Percentiles rank a stretch among this genome's conserved stretches.
Evolutionary conservation across 64 coral and sea anemone genomes (phyloP).

Genomic region (Platygyra sinensis): DNA sequence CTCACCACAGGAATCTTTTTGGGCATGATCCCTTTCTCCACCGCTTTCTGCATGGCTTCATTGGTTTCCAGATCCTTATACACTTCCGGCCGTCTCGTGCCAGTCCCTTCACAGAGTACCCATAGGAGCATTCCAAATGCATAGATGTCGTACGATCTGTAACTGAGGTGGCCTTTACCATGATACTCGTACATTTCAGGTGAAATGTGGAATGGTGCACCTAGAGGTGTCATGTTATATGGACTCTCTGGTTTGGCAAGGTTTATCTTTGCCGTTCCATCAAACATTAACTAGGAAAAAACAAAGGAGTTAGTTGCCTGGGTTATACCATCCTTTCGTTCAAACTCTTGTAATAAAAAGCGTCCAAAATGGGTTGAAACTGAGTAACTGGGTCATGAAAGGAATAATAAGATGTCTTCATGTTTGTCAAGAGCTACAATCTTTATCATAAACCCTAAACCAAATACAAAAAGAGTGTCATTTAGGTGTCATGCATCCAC

Average conservation of each 20-base stretch:
- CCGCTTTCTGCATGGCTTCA: conserved; percentile 16
- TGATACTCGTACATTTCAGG: conserved; percentile 53
- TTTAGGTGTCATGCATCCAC: too few relatives aligned
- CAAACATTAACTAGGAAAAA: conserved; percentile 22
- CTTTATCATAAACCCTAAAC: too few relatives aligned
- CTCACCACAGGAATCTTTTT: neutral
- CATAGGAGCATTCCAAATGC: conserved; percentile 61
- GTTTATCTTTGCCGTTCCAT: conserved; percentile 63
- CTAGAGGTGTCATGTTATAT: conserved; percentile 36
- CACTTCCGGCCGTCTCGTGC: conserved; percentile 15
- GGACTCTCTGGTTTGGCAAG: conserved; percentile 63
- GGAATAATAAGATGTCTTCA: too few relatives aligned
- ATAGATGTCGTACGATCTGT: conserved; percentile 54
- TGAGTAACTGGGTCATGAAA: too few relatives aligned
- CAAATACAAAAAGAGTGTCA: too few relatives aligned
- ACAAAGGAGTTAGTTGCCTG: neutral
- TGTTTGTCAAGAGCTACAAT: too few relatives aligned
- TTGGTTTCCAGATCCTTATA: conserved; percentile 4
- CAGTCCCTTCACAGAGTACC: conserved; percentile 60
- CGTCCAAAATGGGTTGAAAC: too few relatives aligned
- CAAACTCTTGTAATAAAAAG: too few relatives aligned
- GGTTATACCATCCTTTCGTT: neutral
- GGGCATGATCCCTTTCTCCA: conserved; percentile 16
- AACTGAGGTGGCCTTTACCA: conserved; percentile 8
- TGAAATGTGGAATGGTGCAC: conserved; percentile 65